These are phyloP conservation scores for Stenchaetothrips biformis DNA, from an alignment of 2,888 invertebrate species.

Conservation along the genomic window DNA sequence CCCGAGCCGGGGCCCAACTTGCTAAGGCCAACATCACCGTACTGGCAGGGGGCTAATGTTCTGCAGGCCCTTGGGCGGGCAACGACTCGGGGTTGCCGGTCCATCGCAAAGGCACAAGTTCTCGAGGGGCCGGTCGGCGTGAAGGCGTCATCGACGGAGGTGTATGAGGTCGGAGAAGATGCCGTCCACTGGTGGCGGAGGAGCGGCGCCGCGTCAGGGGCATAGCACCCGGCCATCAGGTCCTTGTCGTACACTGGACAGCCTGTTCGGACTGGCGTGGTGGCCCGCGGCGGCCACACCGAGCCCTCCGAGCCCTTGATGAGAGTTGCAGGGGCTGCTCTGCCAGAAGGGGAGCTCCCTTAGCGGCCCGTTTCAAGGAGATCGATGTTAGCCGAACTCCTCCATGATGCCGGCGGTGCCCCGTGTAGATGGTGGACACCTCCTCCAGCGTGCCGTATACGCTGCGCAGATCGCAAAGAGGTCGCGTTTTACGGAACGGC, in stretches of 20 bases:
- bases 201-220: conserved; percentile 64
- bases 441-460: conserved; percentile 76
- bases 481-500: too few species aligned
- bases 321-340: conserved; percentile 61
- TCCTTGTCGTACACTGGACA: conserved; percentile 80
- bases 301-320: conserved; percentile 50
- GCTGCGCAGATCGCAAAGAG: conserved; percentile 48
- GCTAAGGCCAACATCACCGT: conserved; percentile 53
- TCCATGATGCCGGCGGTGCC: conserved; percentile 66
- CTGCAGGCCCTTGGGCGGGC: conserved; percentile 68
- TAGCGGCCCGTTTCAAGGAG: conserved; percentile 66
- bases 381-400: conserved; percentile 70
- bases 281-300: conserved; percentile 72
- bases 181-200: conserved; percentile 54
- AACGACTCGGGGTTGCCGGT: conserved; percentile 53
- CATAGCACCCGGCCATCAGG: conserved; percentile 69
- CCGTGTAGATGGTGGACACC: conserved; percentile 71
- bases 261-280: conserved; percentile 59
- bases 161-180: conserved; percentile 47
- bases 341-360: conserved; percentile 70
- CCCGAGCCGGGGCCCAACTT: too few species aligned
- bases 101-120: conserved; percentile 71
- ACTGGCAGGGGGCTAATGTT: conserved; percentile 81
- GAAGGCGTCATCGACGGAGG: conserved; percentile 62
- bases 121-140: conserved; percentile 55